A percentile compares a stretch with the other conserved stretches of the same genome.
Conservation (phyloP, 2,113 vertebrate species). For the Pycnonotus jocosus region DNA sequence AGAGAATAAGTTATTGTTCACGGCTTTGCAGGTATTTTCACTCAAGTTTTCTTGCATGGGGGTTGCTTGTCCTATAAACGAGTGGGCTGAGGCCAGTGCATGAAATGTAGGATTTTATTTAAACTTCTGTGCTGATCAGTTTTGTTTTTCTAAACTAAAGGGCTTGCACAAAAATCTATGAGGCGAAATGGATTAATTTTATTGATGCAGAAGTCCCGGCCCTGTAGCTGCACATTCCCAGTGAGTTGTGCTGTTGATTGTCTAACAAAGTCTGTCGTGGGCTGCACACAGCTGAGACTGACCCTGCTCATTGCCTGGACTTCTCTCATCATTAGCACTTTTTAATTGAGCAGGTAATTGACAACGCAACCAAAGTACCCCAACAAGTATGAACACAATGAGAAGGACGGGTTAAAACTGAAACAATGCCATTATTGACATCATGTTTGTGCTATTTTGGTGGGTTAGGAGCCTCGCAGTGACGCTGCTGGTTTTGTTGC, state of each 20-base stretch:
- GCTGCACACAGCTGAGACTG: background rate
- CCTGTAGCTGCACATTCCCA: background rate
- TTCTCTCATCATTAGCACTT: background rate
- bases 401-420: background rate
- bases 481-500: slow-evolving; percentile 5
- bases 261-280: background rate
- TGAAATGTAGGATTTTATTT: background rate
- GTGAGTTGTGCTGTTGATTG: background rate
- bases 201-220: background rate
- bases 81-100: background rate
- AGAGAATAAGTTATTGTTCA: background rate
- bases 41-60: background rate
- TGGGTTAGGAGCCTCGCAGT: background rate
- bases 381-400: background rate
- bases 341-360: background rate
- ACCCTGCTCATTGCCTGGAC: background rate
- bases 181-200: background rate
- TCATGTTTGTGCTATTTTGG: background rate
- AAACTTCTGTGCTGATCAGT: background rate
- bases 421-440: background rate
- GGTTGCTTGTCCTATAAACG: background rate
- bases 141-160: background rate
- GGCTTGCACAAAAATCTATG: background rate
- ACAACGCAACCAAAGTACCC: background rate
- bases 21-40: background rate